Conservation (phyloP, 2,888 invertebrate species). For the Chesias legatella region DNA sequence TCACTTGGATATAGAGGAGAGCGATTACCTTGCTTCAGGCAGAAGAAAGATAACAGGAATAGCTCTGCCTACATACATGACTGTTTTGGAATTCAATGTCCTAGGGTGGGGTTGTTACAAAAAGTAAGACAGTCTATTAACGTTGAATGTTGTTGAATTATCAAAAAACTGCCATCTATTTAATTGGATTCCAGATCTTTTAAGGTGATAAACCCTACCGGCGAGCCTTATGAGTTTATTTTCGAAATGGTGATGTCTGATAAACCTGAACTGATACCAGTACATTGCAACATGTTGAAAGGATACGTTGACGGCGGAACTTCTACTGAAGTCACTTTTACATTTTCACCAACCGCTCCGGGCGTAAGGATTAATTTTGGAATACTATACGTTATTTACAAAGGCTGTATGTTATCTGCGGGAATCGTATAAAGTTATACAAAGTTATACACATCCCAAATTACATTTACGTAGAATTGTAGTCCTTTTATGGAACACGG, state of each 20-base stretch:
- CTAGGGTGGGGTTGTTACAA: constrained; percentile 81
- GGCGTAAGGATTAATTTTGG: constrained; percentile 72
- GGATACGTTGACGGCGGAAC: constrained; percentile 82
- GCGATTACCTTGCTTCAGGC: constrained; percentile 80
- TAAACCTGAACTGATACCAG: constrained; percentile 67
- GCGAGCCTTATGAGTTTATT: constrained; percentile 78
- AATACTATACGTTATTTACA: background rate
- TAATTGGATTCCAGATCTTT: constrained; percentile 69
- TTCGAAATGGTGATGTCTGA: constrained; percentile 76
- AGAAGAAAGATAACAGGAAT: constrained; percentile 59
- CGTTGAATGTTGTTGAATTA: background rate
- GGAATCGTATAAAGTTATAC: too few relatives aligned
- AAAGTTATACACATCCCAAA: too few relatives aligned
- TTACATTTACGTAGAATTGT: too few relatives aligned
- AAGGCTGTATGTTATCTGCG: background rate
- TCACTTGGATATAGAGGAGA: constrained; percentile 85
- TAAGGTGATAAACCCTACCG: constrained; percentile 84
- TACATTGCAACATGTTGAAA: constrained; percentile 80
- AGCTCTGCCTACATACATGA: constrained; percentile 66
- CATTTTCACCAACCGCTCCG: constrained; percentile 81
- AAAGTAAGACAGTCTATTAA: constrained; percentile 51
- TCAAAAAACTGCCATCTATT: background rate
- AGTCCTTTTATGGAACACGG: too few relatives aligned
- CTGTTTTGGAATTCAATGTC: constrained; percentile 83
- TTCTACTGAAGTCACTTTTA: constrained; percentile 81